Evolutionary conservation across 2,113 vertebrate genomes (phyloP), one percentile per base, ranked within the genome.

Genomic region (Microtus oregoni): DNA sequence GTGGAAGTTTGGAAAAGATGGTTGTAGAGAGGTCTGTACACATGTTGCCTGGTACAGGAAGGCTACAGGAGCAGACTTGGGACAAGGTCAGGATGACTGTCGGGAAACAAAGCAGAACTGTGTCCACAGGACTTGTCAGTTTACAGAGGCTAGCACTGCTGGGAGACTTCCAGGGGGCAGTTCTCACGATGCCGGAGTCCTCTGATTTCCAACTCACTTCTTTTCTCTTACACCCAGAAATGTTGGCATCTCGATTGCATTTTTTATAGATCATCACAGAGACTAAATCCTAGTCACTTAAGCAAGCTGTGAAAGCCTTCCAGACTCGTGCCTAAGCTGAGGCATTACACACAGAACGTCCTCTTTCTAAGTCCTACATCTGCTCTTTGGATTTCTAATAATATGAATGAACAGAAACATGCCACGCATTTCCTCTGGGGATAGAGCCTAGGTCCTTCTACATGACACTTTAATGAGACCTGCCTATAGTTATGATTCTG

Each of bases 271-370:
- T 14, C 26, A 86, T 35, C 32, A 2, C 26, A 75, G 81, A 75
- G 67, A 55, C 50, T 78, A 92, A 86, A 70, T 94, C 89, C 90
- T 26, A 93, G 82, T 76, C 89, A 75, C 61, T 85, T 44, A 55
- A 89, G 58, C 41, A 70, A 89, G 89, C 47, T 58, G 26, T 76
- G 78, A 82, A 38, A 95, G 28, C 41, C 35, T 76, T 86, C 26
- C 50, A 77, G 78, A 47, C 41, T 78, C 38, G 19, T 58, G 68
- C 30, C 7, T n/a, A 96, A 83, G 63, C 26, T 41, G 79, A 86
- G n/a, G 35, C 24, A 82, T 70, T 63, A 63, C 83, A 88, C 58
- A 70, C 30, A 86, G 70, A 85, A 20, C 86, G 6, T 58, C 20
- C 55, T 79, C 78, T 22, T 68, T 68, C 50, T 44, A 81, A 90